Evolutionary conservation across 37 sponge, comb jelly and placozoan genomes (phyloP), one percentile per base, ranked within the genome.

Genomic region (Dysidea cf. avara): DNA sequence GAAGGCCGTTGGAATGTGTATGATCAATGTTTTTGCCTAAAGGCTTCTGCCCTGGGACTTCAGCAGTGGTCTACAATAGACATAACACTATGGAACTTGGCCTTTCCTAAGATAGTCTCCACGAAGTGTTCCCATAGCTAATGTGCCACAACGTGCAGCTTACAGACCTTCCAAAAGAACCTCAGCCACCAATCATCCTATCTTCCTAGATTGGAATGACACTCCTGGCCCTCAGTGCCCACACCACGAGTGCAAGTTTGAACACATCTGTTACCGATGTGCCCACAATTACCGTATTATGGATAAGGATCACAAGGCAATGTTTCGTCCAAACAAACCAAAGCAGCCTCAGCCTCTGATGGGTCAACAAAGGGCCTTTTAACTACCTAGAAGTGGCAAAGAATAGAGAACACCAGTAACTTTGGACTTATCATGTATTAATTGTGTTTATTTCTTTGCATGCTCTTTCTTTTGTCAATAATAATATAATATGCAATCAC

Each of bases 301-400:
- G 1, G 3, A 69, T 52, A 47, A 25, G 7, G 53, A 46, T 51
- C 53, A 69, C 53, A 69, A 69, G 51, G 69, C 69, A 33, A 31
- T 49, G 31, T 51, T 49, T 52, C 47, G 69, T 43, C 46, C 46
- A 12, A 43, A 43, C 46, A 43, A 9, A 43, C n/a, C n/a, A n/a
- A n/a, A n/a, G n/a, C n/a, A n/a, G n/a, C n/a, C n/a, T n/a, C n/a
- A n/a, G n/a, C n/a, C n/a, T n/a, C n/a, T n/a, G n/a, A n/a, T n/a
- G n/a, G n/a, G n/a, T n/a, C n/a, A n/a, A n/a, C n/a, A n/a, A n/a
- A n/a, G n/a, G n/a, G n/a, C n/a, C n/a, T n/a, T n/a, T n/a, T n/a
- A n/a, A n/a, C n/a, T n/a, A n/a, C n/a, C n/a, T n/a, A n/a, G n/a
- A n/a, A n/a, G n/a, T n/a, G n/a, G n/a, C n/a, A n/a, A n/a, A n/a